phyloP scores from a whole-genome alignment of 2,797 vertebrate genomes.

The Alfaro cultratus region DNA sequence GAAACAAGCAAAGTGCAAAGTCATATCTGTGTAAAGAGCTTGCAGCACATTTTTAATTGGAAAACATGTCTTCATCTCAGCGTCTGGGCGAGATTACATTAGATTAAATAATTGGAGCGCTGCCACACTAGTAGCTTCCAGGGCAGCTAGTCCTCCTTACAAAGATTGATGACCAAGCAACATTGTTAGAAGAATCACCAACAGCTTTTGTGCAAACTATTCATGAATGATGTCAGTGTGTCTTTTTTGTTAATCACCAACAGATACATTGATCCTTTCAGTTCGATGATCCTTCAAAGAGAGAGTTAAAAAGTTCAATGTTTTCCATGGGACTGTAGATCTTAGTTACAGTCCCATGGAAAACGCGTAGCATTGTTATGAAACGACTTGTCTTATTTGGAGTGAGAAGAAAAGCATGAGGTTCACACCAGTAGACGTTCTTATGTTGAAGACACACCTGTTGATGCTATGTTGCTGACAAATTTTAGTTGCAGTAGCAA shows the following conservation, averaged over 20 bases:
- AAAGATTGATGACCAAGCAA: neutral
- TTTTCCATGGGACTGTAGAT: no score
- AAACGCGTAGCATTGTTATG: neutral
- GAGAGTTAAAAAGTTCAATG: neutral
- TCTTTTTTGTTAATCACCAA: neutral
- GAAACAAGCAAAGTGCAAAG: neutral
- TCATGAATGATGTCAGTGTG: neutral
- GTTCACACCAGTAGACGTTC: no score
- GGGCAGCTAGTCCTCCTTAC: neutral
- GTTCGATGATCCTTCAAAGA: neutral
- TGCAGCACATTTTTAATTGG: neutral
- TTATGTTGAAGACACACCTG: no score
- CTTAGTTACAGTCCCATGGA: neutral
- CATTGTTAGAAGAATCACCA: neutral
- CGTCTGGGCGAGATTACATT: neutral
- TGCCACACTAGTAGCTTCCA: neutral
- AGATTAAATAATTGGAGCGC: neutral
- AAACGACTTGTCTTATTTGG: neutral
- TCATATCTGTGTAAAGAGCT: neutral
- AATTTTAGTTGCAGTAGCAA: neutral
- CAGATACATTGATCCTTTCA: neutral
- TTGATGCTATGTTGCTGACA: neutral
- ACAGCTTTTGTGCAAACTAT: neutral
- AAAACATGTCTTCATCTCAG: neutral
- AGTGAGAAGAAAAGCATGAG: neutral